A percentile compares a stretch with the other conserved stretches of the same genome.
These are phyloP conservation scores for Microctenopoma lineatum DNA, from an alignment of 2,797 vertebrate species.

Conservation along the genomic window DNA sequence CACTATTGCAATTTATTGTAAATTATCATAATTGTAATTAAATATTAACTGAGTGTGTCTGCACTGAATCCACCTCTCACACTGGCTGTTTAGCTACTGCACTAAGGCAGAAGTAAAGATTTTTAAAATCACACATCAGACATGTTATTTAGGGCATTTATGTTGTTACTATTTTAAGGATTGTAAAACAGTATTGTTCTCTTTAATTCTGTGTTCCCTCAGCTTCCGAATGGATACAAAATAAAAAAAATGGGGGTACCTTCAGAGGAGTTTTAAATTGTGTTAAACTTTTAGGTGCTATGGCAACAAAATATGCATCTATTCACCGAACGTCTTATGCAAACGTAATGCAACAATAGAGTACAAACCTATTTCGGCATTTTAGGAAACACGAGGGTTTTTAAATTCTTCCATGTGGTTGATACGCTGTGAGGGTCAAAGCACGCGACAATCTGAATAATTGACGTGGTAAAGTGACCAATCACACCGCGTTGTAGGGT, in stretches of 20 bases:
- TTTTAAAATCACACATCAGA: background rate
- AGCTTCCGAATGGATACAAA: background rate
- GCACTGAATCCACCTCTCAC: slow-evolving; percentile 14
- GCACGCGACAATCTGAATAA: background rate
- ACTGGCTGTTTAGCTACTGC: background rate
- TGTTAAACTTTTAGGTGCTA: background rate
- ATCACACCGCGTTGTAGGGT: background rate
- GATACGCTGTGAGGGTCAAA: background rate
- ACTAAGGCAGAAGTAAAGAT: background rate
- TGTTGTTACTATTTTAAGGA: background rate
- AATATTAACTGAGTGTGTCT: slow-evolving; percentile 50
- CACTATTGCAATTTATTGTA: slow-evolving; percentile 64
- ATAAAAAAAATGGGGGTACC: background rate
- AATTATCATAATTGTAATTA: slow-evolving; percentile 62
- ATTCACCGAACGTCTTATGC: too few species aligned
- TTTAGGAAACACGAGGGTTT: background rate
- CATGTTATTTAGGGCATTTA: background rate
- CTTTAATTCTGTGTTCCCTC: slow-evolving; percentile 7
- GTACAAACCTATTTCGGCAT: background rate
- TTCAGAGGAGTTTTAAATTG: background rate
- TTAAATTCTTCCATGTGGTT: background rate
- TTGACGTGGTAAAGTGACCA: slow-evolving; percentile 5
- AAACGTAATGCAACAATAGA: too few species aligned
- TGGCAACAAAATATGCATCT: background rate
- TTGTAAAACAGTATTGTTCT: background rate